Percentiles rank a stretch among this genome's conserved stretches.
phyloP scores from a whole-genome alignment of 2,113 vertebrate species.

The Ailurus styani region DNA sequence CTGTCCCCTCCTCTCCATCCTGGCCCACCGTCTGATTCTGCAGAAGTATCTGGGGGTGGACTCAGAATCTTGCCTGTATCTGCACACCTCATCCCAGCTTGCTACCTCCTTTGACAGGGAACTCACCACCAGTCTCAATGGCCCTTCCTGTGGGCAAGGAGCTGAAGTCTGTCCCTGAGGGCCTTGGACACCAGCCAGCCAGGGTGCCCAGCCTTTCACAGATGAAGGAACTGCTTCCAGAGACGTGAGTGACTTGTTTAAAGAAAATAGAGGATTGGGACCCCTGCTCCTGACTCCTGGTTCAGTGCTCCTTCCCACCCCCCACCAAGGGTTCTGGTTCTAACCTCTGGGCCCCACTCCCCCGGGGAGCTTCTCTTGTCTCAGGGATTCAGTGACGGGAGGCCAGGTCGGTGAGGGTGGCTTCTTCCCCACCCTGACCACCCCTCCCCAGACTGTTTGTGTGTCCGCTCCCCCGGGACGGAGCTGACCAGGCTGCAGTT shows the following conservation, averaged over 20 bases:
- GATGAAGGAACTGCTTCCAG: not conserved
- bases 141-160: not conserved
- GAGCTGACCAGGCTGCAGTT: not conserved
- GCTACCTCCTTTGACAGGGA: not conserved
- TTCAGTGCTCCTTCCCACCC: too few relatives aligned
- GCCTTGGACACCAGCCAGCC: too few relatives aligned
- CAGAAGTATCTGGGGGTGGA: not conserved
- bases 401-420: accelerated
- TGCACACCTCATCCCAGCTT: not conserved
- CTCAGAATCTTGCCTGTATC: not conserved
- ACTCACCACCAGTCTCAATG: not conserved
- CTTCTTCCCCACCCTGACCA: not conserved
- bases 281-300: too few relatives aligned
- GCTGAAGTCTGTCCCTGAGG: not conserved
- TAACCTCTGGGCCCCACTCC: not conserved
- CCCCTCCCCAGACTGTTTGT: accelerated
- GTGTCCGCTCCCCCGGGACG: not conserved
- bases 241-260: not conserved
- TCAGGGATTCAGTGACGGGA: not conserved
- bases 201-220: not conserved
- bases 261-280: not conserved
- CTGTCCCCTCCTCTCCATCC: not conserved
- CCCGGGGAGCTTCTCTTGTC: not conserved
- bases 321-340: not conserved
- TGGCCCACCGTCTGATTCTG: not conserved